These are phyloP conservation scores for Corbicula japonica DNA, from an alignment of 2,888 invertebrate species.

Conservation along the genomic window DNA sequence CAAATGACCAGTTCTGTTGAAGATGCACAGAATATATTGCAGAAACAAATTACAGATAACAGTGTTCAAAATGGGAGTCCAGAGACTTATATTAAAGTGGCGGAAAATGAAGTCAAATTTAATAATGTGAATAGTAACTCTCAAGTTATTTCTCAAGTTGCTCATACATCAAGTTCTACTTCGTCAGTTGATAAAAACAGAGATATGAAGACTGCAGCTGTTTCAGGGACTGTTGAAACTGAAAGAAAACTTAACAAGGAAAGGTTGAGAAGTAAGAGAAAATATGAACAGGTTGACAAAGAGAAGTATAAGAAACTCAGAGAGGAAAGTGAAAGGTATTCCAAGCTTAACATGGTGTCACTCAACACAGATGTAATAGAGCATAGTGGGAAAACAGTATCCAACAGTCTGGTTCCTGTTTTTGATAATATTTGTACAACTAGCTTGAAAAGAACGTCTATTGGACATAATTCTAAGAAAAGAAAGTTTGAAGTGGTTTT, in stretches of 20 bases:
- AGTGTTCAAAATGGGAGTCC: no score
- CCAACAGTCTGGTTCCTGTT: not conserved
- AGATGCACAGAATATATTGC: no score
- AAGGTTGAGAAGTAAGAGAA: not conserved
- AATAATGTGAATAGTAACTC: not conserved
- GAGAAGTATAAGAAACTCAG: not conserved
- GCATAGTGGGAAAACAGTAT: not conserved
- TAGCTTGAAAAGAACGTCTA: not conserved
- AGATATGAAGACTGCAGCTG: not conserved
- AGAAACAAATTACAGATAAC: no score
- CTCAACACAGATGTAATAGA: not conserved
- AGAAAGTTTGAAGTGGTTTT: not conserved
- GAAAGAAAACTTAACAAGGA: not conserved
- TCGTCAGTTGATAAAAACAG: not conserved
- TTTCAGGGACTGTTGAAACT: not conserved
- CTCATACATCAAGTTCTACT: not conserved
- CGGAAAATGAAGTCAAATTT: no score
- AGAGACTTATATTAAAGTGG: no score
- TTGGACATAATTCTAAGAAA: not conserved
- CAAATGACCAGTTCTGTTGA: no score
- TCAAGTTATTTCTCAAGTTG: not conserved
- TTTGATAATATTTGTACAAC: not conserved
- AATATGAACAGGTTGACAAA: slow-evolving; percentile 15
- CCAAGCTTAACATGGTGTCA: not conserved
- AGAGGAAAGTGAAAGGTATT: slow-evolving; percentile 9